phyloP scores from a whole-genome alignment of 2,797 vertebrate genomes.

The Oryzias sinensis region DNA sequence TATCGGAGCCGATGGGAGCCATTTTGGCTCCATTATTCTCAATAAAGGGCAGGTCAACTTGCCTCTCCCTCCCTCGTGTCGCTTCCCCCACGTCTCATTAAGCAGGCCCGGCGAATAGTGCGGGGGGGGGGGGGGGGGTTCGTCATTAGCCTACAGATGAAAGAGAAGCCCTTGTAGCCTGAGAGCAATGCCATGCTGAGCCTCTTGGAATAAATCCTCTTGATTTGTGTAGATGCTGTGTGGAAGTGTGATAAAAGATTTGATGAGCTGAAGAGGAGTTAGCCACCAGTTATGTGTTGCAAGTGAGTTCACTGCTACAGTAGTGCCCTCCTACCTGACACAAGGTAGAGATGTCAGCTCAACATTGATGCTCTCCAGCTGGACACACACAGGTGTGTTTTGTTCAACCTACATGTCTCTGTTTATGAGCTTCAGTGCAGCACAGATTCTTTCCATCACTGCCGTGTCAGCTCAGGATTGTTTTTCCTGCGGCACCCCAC shows the following conservation, averaged over 20 bases:
- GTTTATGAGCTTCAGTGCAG: conserved; percentile 25
- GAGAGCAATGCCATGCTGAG: conserved; percentile 43
- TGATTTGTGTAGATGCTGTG: conserved; percentile 18
- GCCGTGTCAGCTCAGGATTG: conserved; percentile 53
- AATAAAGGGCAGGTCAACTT: conserved; percentile 63
- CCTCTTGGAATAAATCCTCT: conserved; percentile 24
- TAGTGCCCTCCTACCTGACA: too few relatives aligned
- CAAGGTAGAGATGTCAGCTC: too few relatives aligned
- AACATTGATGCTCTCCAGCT: background rate
- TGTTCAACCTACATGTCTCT: conserved; percentile 23
- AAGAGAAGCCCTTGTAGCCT: conserved; percentile 35
- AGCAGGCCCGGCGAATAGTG: conserved; percentile 33
- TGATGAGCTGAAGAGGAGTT: conserved; percentile 14
- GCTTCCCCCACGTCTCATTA: conserved; percentile 45
- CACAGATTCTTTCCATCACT: conserved; percentile 24
- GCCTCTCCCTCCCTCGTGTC: conserved; percentile 15
- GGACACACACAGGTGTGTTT: conserved; percentile 4
- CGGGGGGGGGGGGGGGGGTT: too few relatives aligned
- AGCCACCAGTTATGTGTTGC: background rate
- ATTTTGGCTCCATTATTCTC: conserved; percentile 69
- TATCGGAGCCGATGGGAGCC: conserved; percentile 54
- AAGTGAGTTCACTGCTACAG: background rate
- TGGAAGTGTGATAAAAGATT: conserved; percentile 1
- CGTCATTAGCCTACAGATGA: conserved; percentile 56
- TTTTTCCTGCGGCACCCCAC: conserved; percentile 42